Conservation (phyloP, 1,140 invertebrate genomes). For the Papilio glaucus region DNA sequence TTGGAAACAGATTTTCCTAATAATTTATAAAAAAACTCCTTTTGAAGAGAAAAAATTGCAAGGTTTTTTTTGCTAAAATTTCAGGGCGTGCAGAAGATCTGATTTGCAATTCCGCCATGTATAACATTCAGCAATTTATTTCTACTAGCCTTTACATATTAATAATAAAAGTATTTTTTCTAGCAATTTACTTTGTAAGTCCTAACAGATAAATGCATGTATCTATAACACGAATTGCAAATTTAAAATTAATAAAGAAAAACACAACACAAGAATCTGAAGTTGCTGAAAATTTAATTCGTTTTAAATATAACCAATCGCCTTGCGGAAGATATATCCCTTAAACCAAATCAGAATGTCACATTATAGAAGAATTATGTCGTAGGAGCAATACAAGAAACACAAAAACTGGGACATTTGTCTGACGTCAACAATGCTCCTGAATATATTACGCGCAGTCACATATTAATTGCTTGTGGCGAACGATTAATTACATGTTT, state of each 20-base stretch:
- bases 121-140: no score
- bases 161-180: no score
- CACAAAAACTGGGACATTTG: constrained; percentile 52
- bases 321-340: constrained; percentile 33
- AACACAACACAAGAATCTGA: constrained; percentile 8
- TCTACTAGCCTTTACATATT: no score
- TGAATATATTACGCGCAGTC: constrained; percentile 53
- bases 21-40: no score
- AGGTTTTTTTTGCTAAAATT: no score
- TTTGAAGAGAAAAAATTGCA: no score
- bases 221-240: neutral
- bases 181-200: neutral
- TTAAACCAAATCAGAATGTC: constrained; percentile 57
- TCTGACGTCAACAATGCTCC: constrained; percentile 64
- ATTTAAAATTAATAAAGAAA: neutral
- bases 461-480: constrained; percentile 60
- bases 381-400: constrained; percentile 49
- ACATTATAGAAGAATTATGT: constrained; percentile 70
- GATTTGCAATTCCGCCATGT: no score
- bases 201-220: neutral
- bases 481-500: constrained; percentile 64
- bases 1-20: no score
- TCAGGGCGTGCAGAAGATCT: no score
- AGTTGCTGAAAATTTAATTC: constrained; percentile 25
- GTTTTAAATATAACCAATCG: constrained; percentile 21